Base-by-base conservation (phyloP, 2,113 vertebrate genomes). In the Ondatra zibethicus region DNA sequence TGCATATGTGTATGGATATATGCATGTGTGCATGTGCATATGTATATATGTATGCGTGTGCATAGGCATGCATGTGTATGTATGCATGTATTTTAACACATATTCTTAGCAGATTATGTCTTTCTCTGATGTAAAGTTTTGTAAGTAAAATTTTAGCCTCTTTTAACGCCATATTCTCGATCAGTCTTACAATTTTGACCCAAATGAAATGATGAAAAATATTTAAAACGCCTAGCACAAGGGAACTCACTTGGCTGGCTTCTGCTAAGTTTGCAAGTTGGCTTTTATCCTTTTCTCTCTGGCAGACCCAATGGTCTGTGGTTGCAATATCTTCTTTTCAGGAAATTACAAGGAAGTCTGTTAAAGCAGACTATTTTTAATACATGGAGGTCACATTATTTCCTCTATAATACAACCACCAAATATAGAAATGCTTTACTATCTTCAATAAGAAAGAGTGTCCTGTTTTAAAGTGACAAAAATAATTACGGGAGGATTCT, bases 321-420 rank as follows among this genome's bases (percentile, higher is more conserved):
- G 14, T 36, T 76, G 0, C 14, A 45, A 75, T 80, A 86, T 61
- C 42, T 93, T 92, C 16, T 80, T 77, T 85, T 63, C 58, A 89
- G 39, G 39, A 86, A 92, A 93, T 86, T 81, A 72, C 78, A 84
- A 65, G 39, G 75, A 90, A 61, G 55, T n/a, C n/a, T 92, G 50
- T 55, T 85, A 90, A 93, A 88, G 81, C 6, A 95, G 27, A 16
- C n/a, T 36, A 14, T 25, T 87, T 92, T 90, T 88, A 89, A 21
- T 84, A 27, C 2, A 85, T 4, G 3, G 61, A 7, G 50, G 23
- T 84, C 45, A 75, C 68, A 36, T 29, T 65, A 50, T 45, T 12
- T 61, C 58, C 9, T 89, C 21, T 50, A 23, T 65, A 88, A 75
- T 76, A 31, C 47, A 77, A 82, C 36, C 47, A 66, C 42, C 77